Base-by-base conservation (phyloP, 2,113 vertebrate species). In the Dicrurus megarhynchus region DNA sequence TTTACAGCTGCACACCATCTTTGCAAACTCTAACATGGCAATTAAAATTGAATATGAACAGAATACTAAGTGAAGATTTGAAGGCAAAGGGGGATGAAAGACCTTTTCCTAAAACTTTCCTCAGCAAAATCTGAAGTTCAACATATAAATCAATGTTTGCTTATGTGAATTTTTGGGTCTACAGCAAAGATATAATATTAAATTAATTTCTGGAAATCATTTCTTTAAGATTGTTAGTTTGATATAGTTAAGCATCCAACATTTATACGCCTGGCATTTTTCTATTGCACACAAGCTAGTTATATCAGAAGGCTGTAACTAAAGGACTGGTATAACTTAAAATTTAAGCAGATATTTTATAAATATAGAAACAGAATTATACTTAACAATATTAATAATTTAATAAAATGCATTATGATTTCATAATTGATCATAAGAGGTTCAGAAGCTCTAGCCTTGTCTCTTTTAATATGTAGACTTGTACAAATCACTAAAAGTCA, bases 1-100 rank as follows among this genome's bases (percentile, higher is more conserved):
- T 98, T 97, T 96, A 96, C 73, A 97, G 84, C 61, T 87, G 28
- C 61, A 82, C 74, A 92, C 32, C 71, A 67, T 70, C 84, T 96
- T 96, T 90, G 44, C 78, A 96, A 97, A 90, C 76, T 88, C 68
- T 39, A 88, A 84, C 93, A 10, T 50, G 26, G 86, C 73, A 94
- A 97, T 97, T 97, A 98, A 97, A 97, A 96, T 52, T 70, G 42
- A 77, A n/a, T 76, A 95, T 7, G 39, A 95, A 74, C 27, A 39
- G 84, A 95, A 96, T 94, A 42, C 22, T 88, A 94, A 93, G 47
- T 67, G 74, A 92, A 82, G 55, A 55, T 88, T 67, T 93, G 63
- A 96, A 94, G 67, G 59, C 30, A 27, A 95, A 93, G 63, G 55
- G 57, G 55, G 23, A 76, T 3, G 15, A 84, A 69, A 90, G 61